These are phyloP conservation scores for Brachionus angularis DNA, from an alignment of 1,140 invertebrate species.

Conservation along the genomic window DNA sequence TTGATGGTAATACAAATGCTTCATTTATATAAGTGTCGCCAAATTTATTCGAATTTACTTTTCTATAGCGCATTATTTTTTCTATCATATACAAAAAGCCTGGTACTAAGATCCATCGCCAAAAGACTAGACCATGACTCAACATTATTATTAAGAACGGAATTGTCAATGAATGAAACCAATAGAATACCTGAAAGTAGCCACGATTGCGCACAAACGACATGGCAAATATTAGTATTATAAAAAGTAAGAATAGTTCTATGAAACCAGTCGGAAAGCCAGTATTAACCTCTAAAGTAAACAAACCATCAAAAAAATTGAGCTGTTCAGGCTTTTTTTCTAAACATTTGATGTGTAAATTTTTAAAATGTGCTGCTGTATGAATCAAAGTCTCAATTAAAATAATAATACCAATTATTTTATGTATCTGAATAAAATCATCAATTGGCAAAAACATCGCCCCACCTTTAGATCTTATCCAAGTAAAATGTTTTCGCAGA, in stretches of 20 bases:
- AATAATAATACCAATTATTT: slow-evolving; percentile 76
- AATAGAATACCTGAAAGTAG: slow-evolving; percentile 94
- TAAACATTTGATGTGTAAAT: slow-evolving; percentile 61
- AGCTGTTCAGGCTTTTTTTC: background rate
- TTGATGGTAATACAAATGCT: slow-evolving; percentile 74
- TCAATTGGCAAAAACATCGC: slow-evolving; percentile 73
- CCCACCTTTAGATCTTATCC: slow-evolving; percentile 61
- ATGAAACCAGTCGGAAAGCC: slow-evolving; percentile 73
- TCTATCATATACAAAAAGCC: slow-evolving; percentile 76
- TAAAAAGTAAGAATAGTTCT: slow-evolving; percentile 67
- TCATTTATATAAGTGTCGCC: slow-evolving; percentile 68
- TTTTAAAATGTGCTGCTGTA: slow-evolving; percentile 76
- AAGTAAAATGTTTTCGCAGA: slow-evolving; percentile 75
- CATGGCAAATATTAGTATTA: slow-evolving; percentile 79
- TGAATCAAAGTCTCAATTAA: slow-evolving; percentile 71
- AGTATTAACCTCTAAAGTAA: slow-evolving; percentile 69
- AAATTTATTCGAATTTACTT: slow-evolving; percentile 48
- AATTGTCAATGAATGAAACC: slow-evolving; percentile 84
- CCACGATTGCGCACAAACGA: slow-evolving; percentile 78
- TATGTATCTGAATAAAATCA: slow-evolving; percentile 88
- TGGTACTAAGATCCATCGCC: slow-evolving; percentile 87
- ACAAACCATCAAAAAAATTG: slow-evolving; percentile 54
- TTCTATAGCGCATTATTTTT: slow-evolving; percentile 62
- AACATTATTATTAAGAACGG: slow-evolving; percentile 80
- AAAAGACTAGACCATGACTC: slow-evolving; percentile 84